These are phyloP conservation scores for Pipistrellus pipistrellus DNA, from an alignment of 2,797 vertebrate genomes.

Conservation along the genomic window DNA sequence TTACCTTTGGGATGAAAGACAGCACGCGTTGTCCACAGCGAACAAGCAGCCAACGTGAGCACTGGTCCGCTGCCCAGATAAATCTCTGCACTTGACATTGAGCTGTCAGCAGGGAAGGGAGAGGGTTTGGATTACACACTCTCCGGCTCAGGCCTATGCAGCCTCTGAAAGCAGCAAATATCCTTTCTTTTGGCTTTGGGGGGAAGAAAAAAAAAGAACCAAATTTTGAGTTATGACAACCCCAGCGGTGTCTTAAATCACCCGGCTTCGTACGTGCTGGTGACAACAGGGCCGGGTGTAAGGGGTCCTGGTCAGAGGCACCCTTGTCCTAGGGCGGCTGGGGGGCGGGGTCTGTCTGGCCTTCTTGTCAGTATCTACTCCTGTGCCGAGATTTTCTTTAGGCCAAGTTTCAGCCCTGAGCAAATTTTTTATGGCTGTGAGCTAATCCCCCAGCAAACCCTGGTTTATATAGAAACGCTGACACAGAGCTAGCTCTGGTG, in stretches of 20 bases:
- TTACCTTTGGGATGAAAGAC: neutral
- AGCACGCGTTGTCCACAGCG: neutral
- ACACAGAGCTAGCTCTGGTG: conserved; percentile 86
- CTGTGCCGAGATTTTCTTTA: conserved; percentile 84
- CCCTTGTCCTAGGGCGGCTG: conserved; percentile 73
- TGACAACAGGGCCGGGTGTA: conserved; percentile 71
- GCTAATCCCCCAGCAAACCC: conserved; percentile 88
- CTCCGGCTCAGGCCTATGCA: neutral
- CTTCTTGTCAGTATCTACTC: conserved; percentile 83
- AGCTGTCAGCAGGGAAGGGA: neutral
- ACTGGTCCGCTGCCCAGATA: neutral
- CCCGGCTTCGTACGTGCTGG: conserved; percentile 72
- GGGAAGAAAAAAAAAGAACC: conserved; percentile 7
- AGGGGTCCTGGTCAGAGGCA: conserved; percentile 62
- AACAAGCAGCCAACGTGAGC: fast-evolving
- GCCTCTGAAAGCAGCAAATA: conserved; percentile 59
- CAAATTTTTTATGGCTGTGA: conserved; percentile 89
- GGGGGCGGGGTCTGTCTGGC: conserved; percentile 75
- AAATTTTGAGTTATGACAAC: conserved; percentile 77
- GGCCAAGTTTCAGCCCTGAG: conserved; percentile 88
- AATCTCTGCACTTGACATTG: neutral
- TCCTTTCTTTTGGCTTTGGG: conserved; percentile 53
- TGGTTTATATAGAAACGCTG: conserved; percentile 90
- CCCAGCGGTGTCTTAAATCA: conserved; percentile 73
- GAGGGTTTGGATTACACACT: neutral